phyloP scores from a whole-genome alignment of 2,888 invertebrate genomes.

The Bellardia bayeri region DNA sequence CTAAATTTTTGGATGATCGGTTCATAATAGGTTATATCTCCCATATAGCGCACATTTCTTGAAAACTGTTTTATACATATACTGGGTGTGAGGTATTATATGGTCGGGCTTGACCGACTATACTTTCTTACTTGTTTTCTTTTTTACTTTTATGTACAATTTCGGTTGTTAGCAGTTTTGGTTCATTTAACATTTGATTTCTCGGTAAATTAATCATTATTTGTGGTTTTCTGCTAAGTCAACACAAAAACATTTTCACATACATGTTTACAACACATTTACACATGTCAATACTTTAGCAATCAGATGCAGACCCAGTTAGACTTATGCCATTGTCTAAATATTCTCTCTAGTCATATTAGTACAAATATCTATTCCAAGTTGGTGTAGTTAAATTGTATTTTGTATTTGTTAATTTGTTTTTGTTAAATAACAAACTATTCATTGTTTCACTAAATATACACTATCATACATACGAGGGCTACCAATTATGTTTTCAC shows the following conservation, averaged over 20 bases:
- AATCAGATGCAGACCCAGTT: neutral
- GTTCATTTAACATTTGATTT: conserved; percentile 59
- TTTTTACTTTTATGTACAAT: conserved; percentile 12
- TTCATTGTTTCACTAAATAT: neutral
- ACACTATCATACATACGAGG: no score
- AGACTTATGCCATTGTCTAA: neutral
- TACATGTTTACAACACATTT: neutral
- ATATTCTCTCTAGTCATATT: neutral
- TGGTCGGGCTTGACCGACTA: no score
- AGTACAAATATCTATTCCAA: neutral
- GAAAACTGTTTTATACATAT: no score
- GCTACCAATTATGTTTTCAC: no score
- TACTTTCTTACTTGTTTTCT: no score
- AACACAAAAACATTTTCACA: neutral
- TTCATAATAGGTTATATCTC: no score
- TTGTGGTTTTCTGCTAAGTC: conserved; percentile 40
- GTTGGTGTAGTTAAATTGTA: neutral
- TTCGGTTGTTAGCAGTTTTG: neutral
- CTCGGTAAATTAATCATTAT: conserved; percentile 52
- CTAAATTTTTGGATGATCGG: no score
- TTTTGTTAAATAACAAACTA: conserved; percentile 8
- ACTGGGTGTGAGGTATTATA: no score
- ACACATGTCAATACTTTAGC: neutral
- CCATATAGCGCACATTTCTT: no score
- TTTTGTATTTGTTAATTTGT: conserved; percentile 1